A percentile compares a stretch with the other conserved stretches of the same genome.
Conservation (phyloP, 2,113 vertebrate genomes). For the human region GRCh38 chr9:129076501-129077000, state of each 20-base stretch:
- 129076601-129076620: neutral
- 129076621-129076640: neutral
- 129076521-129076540: neutral
- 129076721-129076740: neutral
- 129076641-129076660: neutral
- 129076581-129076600: neutral
- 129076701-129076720: neutral
- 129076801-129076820: no score
- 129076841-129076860: no score
- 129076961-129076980: neutral
- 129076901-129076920: neutral
- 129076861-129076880: no score
- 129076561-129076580: neutral
- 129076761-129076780: neutral
- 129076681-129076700: neutral
- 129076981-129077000: neutral
- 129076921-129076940: neutral
- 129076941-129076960: neutral
- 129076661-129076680: neutral
- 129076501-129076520: neutral
- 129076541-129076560: neutral
- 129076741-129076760: neutral
- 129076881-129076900: neutral
- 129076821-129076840: no score
- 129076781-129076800: no score